Percentiles rank a stretch among this genome's conserved stretches.
Conservation (phyloP, 53 echinoderm and acorn worm genomes). For the Stichopus horrens region DNA sequence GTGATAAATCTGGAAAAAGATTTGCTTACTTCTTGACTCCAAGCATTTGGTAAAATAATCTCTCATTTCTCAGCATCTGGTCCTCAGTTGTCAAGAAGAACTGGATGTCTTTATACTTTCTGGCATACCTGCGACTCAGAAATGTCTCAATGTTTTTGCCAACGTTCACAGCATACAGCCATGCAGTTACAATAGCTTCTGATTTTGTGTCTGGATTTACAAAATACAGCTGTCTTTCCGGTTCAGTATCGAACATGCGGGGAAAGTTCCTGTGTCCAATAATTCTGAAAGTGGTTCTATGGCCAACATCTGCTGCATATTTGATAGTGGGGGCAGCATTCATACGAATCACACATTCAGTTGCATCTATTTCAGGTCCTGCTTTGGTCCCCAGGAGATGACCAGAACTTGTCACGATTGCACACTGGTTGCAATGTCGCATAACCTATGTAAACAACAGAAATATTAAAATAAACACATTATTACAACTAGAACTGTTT, state of each 20-base stretch:
- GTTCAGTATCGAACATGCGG: constrained; percentile 81
- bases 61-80: constrained; percentile 67
- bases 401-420: constrained; percentile 91
- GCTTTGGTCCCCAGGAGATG: constrained; percentile 80
- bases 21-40: constrained; percentile 71
- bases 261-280: constrained; percentile 91
- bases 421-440: constrained; percentile 64
- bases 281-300: constrained; percentile 82
- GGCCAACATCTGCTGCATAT: constrained; percentile 72
- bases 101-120: constrained; percentile 52
- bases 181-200: constrained; percentile 64
- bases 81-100: constrained; percentile 71
- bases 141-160: constrained; percentile 58
- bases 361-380: constrained; percentile 68
- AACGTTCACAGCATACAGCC: constrained; percentile 75
- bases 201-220: constrained; percentile 59
- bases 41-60: constrained; percentile 71
- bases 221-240: constrained; percentile 57
- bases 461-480: background rate
- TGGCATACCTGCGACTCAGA: constrained; percentile 54
- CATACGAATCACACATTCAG: constrained; percentile 92
- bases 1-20: background rate
- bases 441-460: constrained; percentile 14
- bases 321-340: constrained; percentile 85
- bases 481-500: no score